Percentiles rank a stretch among this genome's conserved stretches.
These are phyloP conservation scores for Tapirus terrestris DNA, from an alignment of 2,113 vertebrate species.

Conservation along the genomic window DNA sequence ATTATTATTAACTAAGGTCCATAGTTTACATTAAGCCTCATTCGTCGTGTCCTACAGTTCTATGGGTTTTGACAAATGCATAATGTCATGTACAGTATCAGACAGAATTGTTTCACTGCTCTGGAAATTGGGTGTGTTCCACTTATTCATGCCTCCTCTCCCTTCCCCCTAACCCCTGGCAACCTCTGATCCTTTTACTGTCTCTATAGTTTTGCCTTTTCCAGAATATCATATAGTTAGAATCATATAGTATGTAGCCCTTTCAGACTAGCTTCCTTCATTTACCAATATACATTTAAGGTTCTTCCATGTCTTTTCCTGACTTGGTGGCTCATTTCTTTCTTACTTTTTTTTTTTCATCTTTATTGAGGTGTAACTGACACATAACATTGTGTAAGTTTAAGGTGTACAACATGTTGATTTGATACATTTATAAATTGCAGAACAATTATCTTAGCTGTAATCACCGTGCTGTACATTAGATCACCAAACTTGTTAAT, in stretches of 20 bases:
- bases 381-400: background rate
- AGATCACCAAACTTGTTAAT: background rate
- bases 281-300: background rate
- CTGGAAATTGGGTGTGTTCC: background rate
- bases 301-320: background rate
- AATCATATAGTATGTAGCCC: background rate
- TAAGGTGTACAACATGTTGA: background rate
- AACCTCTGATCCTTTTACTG: background rate
- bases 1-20: background rate
- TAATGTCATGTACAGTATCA: background rate
- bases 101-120: background rate
- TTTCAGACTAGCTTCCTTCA: background rate
- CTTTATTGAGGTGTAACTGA: background rate
- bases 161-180: background rate
- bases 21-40: background rate
- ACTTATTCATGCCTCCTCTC: rapidly evolving
- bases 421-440: background rate
- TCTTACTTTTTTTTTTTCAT: background rate
- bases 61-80: background rate
- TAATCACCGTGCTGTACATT: background rate
- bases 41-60: background rate
- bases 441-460: background rate
- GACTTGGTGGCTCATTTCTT: background rate
- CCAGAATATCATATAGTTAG: background rate
- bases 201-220: background rate